These are phyloP conservation scores for Cryptomyrus ogoouensis DNA, from an alignment of 2,113 vertebrate genomes.

Conservation along the genomic window DNA sequence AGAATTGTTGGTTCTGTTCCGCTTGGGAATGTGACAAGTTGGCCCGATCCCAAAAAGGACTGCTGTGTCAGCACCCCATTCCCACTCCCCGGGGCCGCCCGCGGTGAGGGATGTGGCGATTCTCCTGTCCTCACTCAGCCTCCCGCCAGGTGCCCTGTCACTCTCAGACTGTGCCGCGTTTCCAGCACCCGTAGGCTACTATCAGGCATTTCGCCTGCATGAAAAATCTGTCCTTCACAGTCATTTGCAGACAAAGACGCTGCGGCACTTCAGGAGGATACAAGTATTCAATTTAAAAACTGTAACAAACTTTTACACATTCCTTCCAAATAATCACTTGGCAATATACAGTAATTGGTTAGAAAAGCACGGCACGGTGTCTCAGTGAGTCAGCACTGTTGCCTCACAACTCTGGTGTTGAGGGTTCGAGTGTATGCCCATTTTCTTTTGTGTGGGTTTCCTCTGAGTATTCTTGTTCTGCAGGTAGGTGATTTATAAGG, in stretches of 20 bases:
- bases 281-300: constrained; percentile 19
- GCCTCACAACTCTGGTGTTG: background rate
- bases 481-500: background rate
- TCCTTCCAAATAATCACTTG: background rate
- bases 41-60: background rate
- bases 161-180: background rate
- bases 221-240: background rate
- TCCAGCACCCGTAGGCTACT: background rate
- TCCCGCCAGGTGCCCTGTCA: background rate
- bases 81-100: background rate
- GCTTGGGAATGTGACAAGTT: background rate
- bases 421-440: background rate
- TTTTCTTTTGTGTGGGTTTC: background rate
- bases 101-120: background rate
- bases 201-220: background rate
- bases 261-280: background rate
- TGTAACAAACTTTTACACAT: background rate
- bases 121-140: background rate
- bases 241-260: background rate
- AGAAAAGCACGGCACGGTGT: background rate
- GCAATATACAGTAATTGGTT: background rate
- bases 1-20: background rate
- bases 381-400: background rate
- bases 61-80: background rate
- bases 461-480: background rate